Conservation (phyloP, 2,797 vertebrate genomes). For the Crenuchus spilurus region DNA sequence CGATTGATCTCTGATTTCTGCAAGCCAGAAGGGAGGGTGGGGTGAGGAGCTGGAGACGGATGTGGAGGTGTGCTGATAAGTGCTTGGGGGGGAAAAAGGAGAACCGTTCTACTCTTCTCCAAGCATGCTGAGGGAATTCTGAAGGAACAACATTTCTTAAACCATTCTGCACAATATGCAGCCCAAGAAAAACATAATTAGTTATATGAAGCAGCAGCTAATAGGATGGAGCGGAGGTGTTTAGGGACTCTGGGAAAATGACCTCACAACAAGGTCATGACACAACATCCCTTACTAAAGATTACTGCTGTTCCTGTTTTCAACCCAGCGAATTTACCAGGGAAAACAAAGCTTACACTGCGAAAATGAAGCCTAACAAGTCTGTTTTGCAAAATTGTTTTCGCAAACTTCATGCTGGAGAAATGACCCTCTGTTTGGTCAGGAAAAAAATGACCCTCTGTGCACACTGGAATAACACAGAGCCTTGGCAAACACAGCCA, state of each 20-base stretch:
- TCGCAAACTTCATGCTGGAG: background rate
- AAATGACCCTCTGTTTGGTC: background rate
- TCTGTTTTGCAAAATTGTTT: slow-evolving; percentile 9
- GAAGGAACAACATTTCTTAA: slow-evolving; percentile 6
- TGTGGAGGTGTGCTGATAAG: slow-evolving; percentile 39
- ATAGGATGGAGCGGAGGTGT: background rate
- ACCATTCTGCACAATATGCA: background rate
- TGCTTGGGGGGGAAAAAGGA: background rate
- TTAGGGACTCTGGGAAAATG: slow-evolving; percentile 21
- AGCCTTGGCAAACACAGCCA: slow-evolving; percentile 4
- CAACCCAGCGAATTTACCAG: background rate
- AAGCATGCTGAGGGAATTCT: slow-evolving; percentile 5
- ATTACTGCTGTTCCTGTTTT: background rate
- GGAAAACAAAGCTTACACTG: background rate
- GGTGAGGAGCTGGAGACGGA: slow-evolving; percentile 25
- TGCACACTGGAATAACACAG: slow-evolving; percentile 1
- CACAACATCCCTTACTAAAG: background rate
- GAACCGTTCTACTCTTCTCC: background rate
- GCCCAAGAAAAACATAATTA: slow-evolving; percentile 29
- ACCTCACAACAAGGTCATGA: background rate
- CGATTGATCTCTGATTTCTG: slow-evolving; percentile 56
- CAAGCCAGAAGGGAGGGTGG: slow-evolving; percentile 33
- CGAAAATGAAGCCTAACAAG: background rate
- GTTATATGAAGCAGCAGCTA: background rate
- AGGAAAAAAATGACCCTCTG: background rate